Conservation (phyloP, 2,113 vertebrate species). For the Pycnonotus jocosus region DNA sequence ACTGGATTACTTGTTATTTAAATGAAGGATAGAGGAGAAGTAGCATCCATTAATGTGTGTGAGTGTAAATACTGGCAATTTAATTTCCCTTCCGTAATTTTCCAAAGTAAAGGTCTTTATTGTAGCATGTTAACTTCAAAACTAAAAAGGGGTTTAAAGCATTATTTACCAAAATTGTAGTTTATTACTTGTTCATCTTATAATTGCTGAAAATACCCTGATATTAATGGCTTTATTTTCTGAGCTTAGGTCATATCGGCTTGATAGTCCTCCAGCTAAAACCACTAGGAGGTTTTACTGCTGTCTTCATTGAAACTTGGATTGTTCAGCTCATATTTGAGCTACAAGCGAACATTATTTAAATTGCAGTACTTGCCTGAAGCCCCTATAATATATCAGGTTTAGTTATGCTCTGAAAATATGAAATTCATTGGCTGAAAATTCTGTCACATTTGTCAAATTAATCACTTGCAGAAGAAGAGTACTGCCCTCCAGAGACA, state of each 20-base stretch:
- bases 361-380: conserved; percentile 10
- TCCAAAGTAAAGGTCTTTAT: not conserved
- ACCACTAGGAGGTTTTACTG: not conserved
- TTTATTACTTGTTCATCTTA: not conserved
- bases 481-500: not conserved
- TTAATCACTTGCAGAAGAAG: conserved; percentile 1
- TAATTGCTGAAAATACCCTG: not conserved
- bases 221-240: not conserved
- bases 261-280: not conserved
- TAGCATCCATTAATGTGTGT: not conserved
- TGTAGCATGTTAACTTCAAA: not conserved
- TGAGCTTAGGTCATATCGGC: not conserved
- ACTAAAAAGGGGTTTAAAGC: not conserved
- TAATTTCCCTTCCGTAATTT: not conserved
- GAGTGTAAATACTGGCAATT: not conserved
- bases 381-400: not conserved
- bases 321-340: not conserved
- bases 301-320: not conserved
- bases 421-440: conserved; percentile 31
- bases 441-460: conserved; percentile 24
- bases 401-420: conserved; percentile 18
- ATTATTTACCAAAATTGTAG: not conserved
- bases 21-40: not conserved
- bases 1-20: not conserved
- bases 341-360: not conserved